A percentile compares a stretch with the other conserved stretches of the same genome.
Evolutionary conservation across 2,797 vertebrate species (phyloP).

Genomic region (Urophycis tenuis): DNA sequence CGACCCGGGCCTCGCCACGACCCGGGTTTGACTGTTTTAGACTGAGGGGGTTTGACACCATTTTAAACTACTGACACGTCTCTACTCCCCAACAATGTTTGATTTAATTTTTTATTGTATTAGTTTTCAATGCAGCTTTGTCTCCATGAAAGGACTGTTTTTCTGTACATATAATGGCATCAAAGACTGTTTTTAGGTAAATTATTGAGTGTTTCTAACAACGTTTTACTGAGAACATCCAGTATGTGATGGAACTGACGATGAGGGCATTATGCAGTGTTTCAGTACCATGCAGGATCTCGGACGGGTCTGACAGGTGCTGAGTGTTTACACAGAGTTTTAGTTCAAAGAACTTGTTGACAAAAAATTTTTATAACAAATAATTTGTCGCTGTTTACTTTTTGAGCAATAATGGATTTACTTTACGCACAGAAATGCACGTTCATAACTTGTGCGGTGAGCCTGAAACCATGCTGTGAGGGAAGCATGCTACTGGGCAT

Average conservation of each 20-base stretch:
- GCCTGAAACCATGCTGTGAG: neutral
- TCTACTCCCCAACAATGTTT: constrained; percentile 13
- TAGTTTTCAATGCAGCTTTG: neutral
- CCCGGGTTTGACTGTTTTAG: too few relatives aligned
- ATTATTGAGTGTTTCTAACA: neutral
- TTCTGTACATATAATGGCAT: neutral
- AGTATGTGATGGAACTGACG: neutral
- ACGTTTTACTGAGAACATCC: neutral
- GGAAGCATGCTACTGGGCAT: neutral
- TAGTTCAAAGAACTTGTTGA: neutral
- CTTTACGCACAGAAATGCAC: neutral
- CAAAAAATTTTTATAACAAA: neutral
- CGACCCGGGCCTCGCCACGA: too few relatives aligned
- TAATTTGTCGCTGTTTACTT: neutral
- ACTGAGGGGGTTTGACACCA: constrained; percentile 17
- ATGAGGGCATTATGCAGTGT: neutral
- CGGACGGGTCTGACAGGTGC: neutral
- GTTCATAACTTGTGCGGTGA: neutral
- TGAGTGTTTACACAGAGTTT: neutral
- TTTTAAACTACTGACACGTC: constrained; percentile 29
- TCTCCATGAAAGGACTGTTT: neutral
- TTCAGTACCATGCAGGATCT: neutral
- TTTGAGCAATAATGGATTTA: neutral
- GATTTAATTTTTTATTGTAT: constrained; percentile 24
- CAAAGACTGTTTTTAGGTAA: neutral